These are phyloP conservation scores for Philhelius pedissequus DNA, from an alignment of 2,888 invertebrate species.

Conservation along the genomic window DNA sequence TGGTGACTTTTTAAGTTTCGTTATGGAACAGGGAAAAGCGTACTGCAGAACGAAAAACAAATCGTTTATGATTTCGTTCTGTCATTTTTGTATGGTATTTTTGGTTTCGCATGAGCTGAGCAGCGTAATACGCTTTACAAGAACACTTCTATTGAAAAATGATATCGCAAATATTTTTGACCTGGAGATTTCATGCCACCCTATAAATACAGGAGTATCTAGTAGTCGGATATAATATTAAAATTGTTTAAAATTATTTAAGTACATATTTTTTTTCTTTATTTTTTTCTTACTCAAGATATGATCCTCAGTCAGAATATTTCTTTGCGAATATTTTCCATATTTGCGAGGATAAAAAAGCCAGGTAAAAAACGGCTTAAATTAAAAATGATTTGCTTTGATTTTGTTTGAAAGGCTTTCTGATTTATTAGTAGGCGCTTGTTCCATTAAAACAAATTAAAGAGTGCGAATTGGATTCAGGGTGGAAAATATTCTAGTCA, in stretches of 20 bases:
- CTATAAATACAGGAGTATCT: background rate
- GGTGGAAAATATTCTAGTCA: too few relatives aligned
- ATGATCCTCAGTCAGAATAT: conserved; percentile 83
- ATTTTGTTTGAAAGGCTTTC: background rate
- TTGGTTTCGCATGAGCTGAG: too few relatives aligned
- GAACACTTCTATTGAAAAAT: too few relatives aligned
- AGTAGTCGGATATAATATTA: background rate
- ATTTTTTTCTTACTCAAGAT: conserved; percentile 79
- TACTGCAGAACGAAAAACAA: too few relatives aligned
- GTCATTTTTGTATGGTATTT: too few relatives aligned
- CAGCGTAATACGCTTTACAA: too few relatives aligned
- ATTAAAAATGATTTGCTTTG: background rate
- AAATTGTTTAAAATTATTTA: background rate
- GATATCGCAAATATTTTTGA: background rate
- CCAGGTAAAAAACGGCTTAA: conserved; percentile 38
- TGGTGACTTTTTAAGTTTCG: too few relatives aligned
- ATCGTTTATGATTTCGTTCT: too few relatives aligned
- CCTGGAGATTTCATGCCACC: background rate
- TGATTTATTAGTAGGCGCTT: background rate
- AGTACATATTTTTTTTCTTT: conserved; percentile 54
- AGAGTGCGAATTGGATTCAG: too few relatives aligned
- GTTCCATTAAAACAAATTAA: background rate
- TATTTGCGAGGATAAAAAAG: conserved; percentile 82
- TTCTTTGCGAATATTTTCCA: conserved; percentile 86
- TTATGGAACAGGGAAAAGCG: too few relatives aligned